A percentile compares a stretch with the other conserved stretches of the same genome.
These are phyloP conservation scores for Prorops nasuta DNA, from an alignment of 1,140 invertebrate genomes.

Conservation along the genomic window DNA sequence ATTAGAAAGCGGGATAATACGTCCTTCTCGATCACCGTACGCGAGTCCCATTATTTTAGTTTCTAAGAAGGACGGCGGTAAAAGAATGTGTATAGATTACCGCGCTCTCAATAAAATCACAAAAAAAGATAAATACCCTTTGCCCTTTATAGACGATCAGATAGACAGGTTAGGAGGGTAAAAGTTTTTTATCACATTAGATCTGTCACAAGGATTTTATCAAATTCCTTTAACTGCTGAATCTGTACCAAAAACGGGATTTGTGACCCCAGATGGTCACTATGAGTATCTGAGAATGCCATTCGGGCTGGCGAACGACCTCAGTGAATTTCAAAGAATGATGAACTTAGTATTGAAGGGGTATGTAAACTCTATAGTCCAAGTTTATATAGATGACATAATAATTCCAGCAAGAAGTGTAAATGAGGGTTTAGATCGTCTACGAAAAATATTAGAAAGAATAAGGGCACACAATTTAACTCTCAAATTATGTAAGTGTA, in stretches of 20 bases:
- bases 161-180: background rate
- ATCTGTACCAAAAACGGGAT: background rate
- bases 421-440: slow-evolving; percentile 2
- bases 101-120: background rate
- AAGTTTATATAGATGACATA: slow-evolving; percentile 9
- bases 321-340: background rate
- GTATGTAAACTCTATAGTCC: background rate
- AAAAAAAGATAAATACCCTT: background rate
- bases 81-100: background rate
- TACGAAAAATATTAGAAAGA: background rate
- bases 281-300: slow-evolving; percentile 5
- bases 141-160: background rate
- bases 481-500: slow-evolving; percentile 4
- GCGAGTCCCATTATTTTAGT: slow-evolving; percentile 49
- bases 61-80: slow-evolving; percentile 48
- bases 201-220: slow-evolving; percentile 3
- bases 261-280: background rate
- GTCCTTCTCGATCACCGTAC: slow-evolving; percentile 43
- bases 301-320: background rate
- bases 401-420: background rate
- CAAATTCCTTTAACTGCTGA: background rate
- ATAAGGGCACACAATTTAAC: background rate
- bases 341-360: background rate
- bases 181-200: background rate
- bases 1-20: slow-evolving; percentile 38